Conservation (phyloP, 2,888 invertebrate genomes). For the Eumacrocentrus americanus region DNA sequence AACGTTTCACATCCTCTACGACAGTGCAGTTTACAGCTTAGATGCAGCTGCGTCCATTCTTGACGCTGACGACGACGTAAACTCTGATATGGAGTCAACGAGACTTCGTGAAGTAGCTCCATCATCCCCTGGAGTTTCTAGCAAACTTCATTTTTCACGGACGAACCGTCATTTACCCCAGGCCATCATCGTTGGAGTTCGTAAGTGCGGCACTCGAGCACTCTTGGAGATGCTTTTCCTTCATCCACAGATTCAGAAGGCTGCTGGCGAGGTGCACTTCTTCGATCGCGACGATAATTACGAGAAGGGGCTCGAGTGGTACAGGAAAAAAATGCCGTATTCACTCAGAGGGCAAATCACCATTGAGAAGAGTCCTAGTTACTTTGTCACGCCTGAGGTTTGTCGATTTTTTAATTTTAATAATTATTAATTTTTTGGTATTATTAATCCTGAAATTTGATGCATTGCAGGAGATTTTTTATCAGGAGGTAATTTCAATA, state of each 20-base stretch:
- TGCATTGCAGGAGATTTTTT: too few relatives aligned
- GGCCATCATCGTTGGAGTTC: constrained; percentile 91
- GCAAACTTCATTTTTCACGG: constrained; percentile 67
- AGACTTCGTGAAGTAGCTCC: constrained; percentile 63
- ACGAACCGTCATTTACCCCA: constrained; percentile 72
- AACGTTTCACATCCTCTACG: constrained; percentile 84
- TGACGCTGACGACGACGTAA: constrained; percentile 23
- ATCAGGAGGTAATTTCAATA: too few relatives aligned
- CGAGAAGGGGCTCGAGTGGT: constrained; percentile 92
- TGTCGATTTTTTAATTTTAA: constrained; percentile 47
- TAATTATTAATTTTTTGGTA: background rate
- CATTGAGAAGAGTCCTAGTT: constrained; percentile 97
- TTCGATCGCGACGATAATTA: constrained; percentile 96
- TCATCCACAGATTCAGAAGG: constrained; percentile 90
- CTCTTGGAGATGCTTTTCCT: constrained; percentile 95
- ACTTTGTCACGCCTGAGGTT: constrained; percentile 95
- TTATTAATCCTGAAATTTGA: too few relatives aligned
- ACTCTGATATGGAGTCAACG: constrained; percentile 46
- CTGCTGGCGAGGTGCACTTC: constrained; percentile 95
- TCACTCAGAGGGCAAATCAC: constrained; percentile 92
- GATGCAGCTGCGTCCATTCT: constrained; percentile 63
- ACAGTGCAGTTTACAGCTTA: constrained; percentile 82
- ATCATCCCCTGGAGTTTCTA: constrained; percentile 42
- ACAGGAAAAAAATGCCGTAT: constrained; percentile 91
- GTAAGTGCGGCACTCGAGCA: constrained; percentile 96